A percentile compares a stretch with the other conserved stretches of the same genome.
Evolutionary conservation across 2,797 vertebrate genomes (phyloP).

Genomic region (Hoplostethus mediterraneus): DNA sequence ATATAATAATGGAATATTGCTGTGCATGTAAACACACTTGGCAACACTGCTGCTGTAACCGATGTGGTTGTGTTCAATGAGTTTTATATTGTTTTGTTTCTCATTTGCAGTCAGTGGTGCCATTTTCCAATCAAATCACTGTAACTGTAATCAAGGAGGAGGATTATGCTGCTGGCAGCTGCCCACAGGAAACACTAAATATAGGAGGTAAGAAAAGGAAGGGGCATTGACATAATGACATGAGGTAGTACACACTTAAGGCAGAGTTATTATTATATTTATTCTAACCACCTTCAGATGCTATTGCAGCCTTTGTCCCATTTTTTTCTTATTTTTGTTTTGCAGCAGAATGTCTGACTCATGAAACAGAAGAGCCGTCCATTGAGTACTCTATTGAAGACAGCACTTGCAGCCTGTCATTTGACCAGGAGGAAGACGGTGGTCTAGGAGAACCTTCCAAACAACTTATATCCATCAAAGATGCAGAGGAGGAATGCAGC

Average conservation of each 20-base stretch:
- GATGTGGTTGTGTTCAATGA: neutral
- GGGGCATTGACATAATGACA: neutral
- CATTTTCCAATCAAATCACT: conserved; percentile 32
- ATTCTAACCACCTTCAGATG: neutral
- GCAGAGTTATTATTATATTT: no score
- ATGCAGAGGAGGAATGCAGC: conserved; percentile 55
- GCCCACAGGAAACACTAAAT: conserved; percentile 29
- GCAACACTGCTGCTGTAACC: neutral
- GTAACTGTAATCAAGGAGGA: conserved; percentile 67
- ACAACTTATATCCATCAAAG: conserved; percentile 42
- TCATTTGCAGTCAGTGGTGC: conserved; percentile 42
- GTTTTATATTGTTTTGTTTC: neutral
- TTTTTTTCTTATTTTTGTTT: conserved; percentile 7
- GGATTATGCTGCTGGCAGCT: conserved; percentile 29
- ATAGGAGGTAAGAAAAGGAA: conserved; percentile 48
- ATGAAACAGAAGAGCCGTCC: conserved; percentile 37
- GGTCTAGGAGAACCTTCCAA: conserved; percentile 38
- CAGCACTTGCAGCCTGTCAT: conserved; percentile 42
- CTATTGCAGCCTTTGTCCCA: conserved; percentile 8
- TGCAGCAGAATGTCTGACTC: conserved; percentile 36
- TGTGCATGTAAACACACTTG: neutral
- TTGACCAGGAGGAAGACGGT: conserved; percentile 42
- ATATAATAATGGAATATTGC: neutral
- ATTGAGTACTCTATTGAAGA: conserved; percentile 7
- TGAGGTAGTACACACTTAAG: neutral